Evolutionary conservation across 2,113 vertebrate species (phyloP), one percentile per base, ranked within the genome.

Genomic region (Bujurquina vittata): DNA sequence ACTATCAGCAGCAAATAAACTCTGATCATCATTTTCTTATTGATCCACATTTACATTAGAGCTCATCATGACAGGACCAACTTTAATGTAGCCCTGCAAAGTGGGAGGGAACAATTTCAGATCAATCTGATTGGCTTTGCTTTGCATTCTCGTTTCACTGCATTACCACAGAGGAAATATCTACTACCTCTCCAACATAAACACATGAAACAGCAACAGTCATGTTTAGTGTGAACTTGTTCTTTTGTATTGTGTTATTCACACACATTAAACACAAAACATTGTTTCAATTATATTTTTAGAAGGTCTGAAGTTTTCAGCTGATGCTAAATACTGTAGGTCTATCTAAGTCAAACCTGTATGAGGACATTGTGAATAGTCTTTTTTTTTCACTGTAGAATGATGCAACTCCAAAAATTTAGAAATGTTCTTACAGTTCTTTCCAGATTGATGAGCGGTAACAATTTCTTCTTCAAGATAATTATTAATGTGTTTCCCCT

Each of bases 111-210:
- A 46, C 46, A 31, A 49, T 46, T 26, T 83, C 15, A 22, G 3
- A 23, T 31, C 5, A n/a, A n/a, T 43, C 69, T 84, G 69, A 87
- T 87, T 87, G 85, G 80, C 35, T 11, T 33, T 29, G 37, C 56
- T 37, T 29, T 29, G 8, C 52, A 17, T 55, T 74, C 57, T 15
- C 3, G 0, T 46, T 57, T 49, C 56, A 83, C 0, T 35, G 3
- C 23, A 23, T 43, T 0, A 75, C 69, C 67, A 61, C 69, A 67
- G 14, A 43, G 85, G 76, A 87, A 83, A 87, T 55, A 60, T 26
- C 23, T 23, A 18, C 26, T 29, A 26, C 29, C 49, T 55, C 62
- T 81, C 35, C 72, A 22, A 40, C 33, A 35, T 63, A 33, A 61
- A 61, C 11, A 60, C 37, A 49, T 10, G 40, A 77, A 61, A 77